These are phyloP conservation scores for Holothuria scabra DNA, from an alignment of 53 echinoderm and acorn worm species.

Conservation along the genomic window DNA sequence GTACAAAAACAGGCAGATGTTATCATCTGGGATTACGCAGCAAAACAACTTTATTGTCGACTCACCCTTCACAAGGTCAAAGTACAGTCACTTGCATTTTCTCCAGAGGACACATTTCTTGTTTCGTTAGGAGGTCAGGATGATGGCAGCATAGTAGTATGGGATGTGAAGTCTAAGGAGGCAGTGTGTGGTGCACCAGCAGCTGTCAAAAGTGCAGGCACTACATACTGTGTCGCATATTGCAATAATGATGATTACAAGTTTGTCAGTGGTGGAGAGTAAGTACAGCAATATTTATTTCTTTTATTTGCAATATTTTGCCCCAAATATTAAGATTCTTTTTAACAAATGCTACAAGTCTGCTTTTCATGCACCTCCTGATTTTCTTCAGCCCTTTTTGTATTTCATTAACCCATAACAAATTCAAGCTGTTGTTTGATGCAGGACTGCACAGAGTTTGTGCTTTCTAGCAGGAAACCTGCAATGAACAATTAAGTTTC, in stretches of 20 bases:
- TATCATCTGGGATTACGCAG: slow-evolving; percentile 90
- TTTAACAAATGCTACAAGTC: no score
- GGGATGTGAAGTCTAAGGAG: slow-evolving; percentile 79
- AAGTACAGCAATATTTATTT: slow-evolving; percentile 47
- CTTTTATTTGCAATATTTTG: not conserved
- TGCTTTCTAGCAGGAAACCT: no score
- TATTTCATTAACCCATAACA: no score
- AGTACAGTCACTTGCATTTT: slow-evolving; percentile 95
- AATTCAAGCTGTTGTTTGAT: no score
- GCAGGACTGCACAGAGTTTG: no score
- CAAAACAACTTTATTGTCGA: slow-evolving; percentile 65
- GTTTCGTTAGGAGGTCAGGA: slow-evolving; percentile 88
- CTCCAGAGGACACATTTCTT: slow-evolving; percentile 79
- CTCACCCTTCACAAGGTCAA: slow-evolving; percentile 95
- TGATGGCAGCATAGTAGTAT: slow-evolving; percentile 88
- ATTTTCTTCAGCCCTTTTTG: no score
- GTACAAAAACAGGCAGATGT: slow-evolving; percentile 72
- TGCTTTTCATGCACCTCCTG: no score
- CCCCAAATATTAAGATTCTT: no score
- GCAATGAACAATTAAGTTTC: no score
- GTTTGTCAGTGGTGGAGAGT: slow-evolving; percentile 98
- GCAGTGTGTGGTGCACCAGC: slow-evolving; percentile 85
- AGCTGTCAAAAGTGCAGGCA: slow-evolving; percentile 91
- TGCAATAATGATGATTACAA: slow-evolving; percentile 76
- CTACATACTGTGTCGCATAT: slow-evolving; percentile 86